Conservation (phyloP, 2,888 invertebrate genomes). For the Schizaphis graminum region DNA sequence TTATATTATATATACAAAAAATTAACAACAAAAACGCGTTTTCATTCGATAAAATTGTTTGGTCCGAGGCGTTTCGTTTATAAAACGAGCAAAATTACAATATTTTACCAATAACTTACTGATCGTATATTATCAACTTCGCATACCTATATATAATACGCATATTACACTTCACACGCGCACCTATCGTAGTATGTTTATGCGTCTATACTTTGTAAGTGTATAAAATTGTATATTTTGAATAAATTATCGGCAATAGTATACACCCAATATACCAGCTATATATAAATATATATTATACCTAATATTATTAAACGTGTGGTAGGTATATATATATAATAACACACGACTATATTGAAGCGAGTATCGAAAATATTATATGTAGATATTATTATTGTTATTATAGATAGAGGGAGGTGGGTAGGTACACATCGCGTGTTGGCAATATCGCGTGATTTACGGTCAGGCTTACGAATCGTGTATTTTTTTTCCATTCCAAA, state of each 20-base stretch:
- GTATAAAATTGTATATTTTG: background rate
- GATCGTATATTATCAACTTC: background rate
- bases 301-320: background rate
- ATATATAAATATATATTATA: too few relatives aligned
- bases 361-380: background rate
- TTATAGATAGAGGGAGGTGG: background rate
- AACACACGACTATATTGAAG: background rate
- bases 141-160: background rate
- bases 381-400: constrained; percentile 5
- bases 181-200: background rate
- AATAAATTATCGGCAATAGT: constrained; percentile 12
- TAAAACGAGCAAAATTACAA: background rate
- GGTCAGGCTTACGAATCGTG: background rate
- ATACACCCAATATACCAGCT: too few relatives aligned
- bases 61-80: background rate
- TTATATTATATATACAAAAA: background rate
- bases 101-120: background rate
- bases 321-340: background rate
- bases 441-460: constrained; percentile 38
- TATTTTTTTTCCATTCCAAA: background rate
- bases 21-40: constrained; percentile 31
- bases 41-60: constrained; percentile 7
- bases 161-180: background rate
- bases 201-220: background rate
- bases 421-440: constrained; percentile 15